A percentile compares a stretch with the other conserved stretches of the same genome.
These are phyloP conservation scores for Aphidius ervi DNA, from an alignment of 1,140 invertebrate species.

Conservation along the genomic window DNA sequence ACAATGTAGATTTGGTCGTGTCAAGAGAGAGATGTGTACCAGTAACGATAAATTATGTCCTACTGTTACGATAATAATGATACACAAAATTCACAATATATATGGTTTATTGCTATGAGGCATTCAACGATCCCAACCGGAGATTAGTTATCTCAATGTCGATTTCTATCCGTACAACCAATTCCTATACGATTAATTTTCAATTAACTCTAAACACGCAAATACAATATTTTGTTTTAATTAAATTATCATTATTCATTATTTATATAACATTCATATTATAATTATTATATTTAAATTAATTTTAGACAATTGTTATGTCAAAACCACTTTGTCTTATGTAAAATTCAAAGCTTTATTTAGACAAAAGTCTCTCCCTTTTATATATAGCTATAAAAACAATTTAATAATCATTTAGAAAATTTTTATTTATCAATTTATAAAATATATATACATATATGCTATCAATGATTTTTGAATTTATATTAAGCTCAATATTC, in stretches of 20 bases:
- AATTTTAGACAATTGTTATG: too few relatives aligned
- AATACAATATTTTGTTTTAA: neutral
- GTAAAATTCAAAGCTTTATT: too few relatives aligned
- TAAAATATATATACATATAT: too few relatives aligned
- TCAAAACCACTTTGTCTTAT: too few relatives aligned
- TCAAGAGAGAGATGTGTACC: conserved; percentile 10
- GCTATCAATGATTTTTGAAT: too few relatives aligned
- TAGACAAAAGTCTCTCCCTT: too few relatives aligned
- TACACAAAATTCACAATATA: conserved; percentile 11
- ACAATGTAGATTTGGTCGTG: conserved; percentile 12
- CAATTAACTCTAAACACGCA: conserved; percentile 8
- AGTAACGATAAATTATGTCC: conserved; percentile 19
- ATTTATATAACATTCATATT: too few relatives aligned
- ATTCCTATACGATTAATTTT: conserved; percentile 10
- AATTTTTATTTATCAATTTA: too few relatives aligned
- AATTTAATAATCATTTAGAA: too few relatives aligned
- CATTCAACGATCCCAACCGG: conserved; percentile 15
- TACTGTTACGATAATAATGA: conserved; percentile 18
- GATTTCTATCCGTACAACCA: conserved; percentile 11
- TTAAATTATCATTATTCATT: neutral
- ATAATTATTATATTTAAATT: too few relatives aligned
- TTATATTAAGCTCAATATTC: too few relatives aligned
- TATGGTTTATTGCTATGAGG: conserved; percentile 17
- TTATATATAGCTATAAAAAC: too few relatives aligned
- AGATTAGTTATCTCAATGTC: conserved; percentile 17